Percentiles rank a stretch among this genome's conserved stretches.
phyloP scores from a whole-genome alignment of 2,113 vertebrate genomes.

The Bos javanicus region DNA sequence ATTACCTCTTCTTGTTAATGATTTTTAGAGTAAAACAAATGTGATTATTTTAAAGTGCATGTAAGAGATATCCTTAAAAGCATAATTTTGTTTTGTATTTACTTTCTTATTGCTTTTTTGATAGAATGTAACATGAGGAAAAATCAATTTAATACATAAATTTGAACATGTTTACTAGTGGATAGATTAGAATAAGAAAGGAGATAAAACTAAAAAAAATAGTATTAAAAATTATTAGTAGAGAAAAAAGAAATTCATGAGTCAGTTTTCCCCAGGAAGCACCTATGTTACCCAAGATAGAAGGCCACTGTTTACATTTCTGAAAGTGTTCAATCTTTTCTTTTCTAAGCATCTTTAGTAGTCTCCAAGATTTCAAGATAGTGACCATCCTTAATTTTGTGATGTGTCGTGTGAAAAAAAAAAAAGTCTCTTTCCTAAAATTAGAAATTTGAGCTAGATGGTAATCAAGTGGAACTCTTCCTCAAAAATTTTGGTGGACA shows the following conservation, averaged over 20 bases:
- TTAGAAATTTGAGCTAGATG: neutral
- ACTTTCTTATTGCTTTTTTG: neutral
- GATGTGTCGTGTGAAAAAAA: neutral
- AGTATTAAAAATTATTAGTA: neutral
- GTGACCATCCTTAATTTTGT: neutral
- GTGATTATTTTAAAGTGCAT: constrained; percentile 36
- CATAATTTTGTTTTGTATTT: neutral
- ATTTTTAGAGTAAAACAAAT: constrained; percentile 32
- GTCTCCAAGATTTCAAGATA: neutral
- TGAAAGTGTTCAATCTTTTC: neutral
- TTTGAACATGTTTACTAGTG: neutral
- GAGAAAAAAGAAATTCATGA: neutral
- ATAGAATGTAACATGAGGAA: neutral
- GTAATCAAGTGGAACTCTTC: neutral
- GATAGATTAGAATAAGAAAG: neutral
- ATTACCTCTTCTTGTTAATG: neutral
- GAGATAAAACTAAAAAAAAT: neutral
- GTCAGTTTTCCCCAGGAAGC: neutral
- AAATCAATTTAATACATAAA: neutral
- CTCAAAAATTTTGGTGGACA: neutral
- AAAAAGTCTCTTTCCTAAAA: neutral
- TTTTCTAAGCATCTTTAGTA: neutral
- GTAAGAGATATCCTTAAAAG: neutral
- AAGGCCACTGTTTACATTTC: neutral
- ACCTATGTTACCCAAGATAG: neutral